Evolutionary conservation across 2,888 invertebrate genomes (phyloP).

Genomic region (Ephialtes manifestator): DNA sequence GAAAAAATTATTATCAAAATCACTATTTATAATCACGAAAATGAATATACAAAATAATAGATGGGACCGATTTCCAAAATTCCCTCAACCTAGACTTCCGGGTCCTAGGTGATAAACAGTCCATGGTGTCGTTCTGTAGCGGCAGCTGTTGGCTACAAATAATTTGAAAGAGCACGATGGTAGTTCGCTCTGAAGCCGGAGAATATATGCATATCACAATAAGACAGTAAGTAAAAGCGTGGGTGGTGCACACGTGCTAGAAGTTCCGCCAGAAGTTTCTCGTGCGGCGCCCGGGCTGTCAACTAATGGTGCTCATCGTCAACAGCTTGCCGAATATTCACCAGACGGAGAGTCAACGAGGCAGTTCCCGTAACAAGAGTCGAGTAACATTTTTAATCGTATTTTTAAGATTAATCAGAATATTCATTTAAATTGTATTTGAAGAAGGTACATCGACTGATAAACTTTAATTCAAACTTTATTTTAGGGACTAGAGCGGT

Average conservation of each 20-base stretch:
- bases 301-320: neutral
- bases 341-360: neutral
- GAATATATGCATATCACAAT: constrained; percentile 1
- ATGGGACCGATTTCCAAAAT: neutral
- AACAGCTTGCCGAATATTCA: neutral
- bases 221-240: neutral
- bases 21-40: neutral
- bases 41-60: neutral
- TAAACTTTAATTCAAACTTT: neutral
- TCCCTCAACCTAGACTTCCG: neutral
- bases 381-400: neutral
- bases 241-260: neutral
- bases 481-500: neutral
- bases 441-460: neutral
- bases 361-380: neutral
- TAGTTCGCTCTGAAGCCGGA: neutral
- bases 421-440: neutral
- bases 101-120: neutral
- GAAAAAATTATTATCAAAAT: neutral
- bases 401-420: neutral
- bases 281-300: neutral
- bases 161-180: neutral
- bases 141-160: constrained; percentile 12
- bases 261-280: constrained; percentile 10
- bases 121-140: neutral